Evolutionary conservation across 1,140 invertebrate genomes (phyloP).

Genomic region (Brachionus koreanus): DNA sequence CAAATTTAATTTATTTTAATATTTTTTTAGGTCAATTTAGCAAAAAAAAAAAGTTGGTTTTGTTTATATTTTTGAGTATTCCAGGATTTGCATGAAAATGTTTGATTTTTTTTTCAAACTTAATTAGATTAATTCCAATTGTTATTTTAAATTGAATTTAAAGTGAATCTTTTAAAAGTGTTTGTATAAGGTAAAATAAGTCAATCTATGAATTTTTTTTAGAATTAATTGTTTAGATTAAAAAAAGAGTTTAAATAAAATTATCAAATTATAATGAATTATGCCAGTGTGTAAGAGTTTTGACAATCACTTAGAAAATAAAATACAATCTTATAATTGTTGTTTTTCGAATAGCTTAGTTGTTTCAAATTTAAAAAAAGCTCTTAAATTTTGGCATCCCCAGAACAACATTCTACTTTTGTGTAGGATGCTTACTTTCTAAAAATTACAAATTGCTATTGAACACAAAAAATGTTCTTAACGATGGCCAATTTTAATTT

Average conservation of each 20-base stretch:
- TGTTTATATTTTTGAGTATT: background rate
- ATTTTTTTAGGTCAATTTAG: background rate
- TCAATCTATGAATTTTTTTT: background rate
- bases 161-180: conserved; percentile 8
- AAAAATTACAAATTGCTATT: too few relatives aligned
- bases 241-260: background rate
- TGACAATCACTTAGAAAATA: background rate
- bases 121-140: conserved; percentile 1
- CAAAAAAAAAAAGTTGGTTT: background rate
- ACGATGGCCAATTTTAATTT: too few relatives aligned
- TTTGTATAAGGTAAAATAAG: background rate
- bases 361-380: background rate
- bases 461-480: too few relatives aligned
- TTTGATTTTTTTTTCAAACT: background rate
- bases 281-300: background rate
- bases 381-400: background rate
- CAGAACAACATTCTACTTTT: background rate
- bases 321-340: background rate
- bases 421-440: too few relatives aligned
- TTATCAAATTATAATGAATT: background rate
- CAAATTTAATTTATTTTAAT: conserved; percentile 2
- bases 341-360: background rate
- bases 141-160: conserved; percentile 5
- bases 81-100: conserved; percentile 22
- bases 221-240: background rate